Evolutionary conservation across 2,888 invertebrate genomes (phyloP), one percentile per base, ranked within the genome.

Genomic region (Rhyacophila evoluta): DNA sequence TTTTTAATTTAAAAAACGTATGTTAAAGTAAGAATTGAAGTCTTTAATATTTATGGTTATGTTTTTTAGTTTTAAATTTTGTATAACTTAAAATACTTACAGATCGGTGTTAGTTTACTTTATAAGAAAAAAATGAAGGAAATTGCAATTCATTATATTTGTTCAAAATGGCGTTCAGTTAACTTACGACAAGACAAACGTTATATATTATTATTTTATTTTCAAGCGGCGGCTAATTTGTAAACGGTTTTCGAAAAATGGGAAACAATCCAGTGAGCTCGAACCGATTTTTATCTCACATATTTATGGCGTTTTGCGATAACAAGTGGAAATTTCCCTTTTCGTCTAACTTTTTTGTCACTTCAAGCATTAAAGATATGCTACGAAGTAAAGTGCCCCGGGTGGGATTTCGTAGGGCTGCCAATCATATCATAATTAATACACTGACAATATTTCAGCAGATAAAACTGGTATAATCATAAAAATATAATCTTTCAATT

Each of bases 281-380:
- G 27, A 28, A 28, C 28, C 10, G 69, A 69, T 69, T 33, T 33
- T 69, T 69, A 69, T 69, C 69, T 69, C 69, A 15, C 69, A 33
- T 69, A 69, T 69, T 69, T 69, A 69, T 69, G 69, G 69, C 28
- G 28, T 69, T 69, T 69, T 29, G 69, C 69, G 69, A 69, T 69
- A 69, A 69, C 69, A 33, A 69, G 69, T 69, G 69, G 69, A 69
- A 69, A 69, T 69, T 69, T 69, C 69, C 69, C 69, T 15, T 29
- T 33, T 69, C 33, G 69, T 29, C 12, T 28, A 29, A 33, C 33
- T 28, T 69, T n/a, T 69, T 69, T 69, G 69, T 69, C 69, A 69
- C 55, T 55, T 55, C n/a, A 12, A 12, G 15, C 12, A 39, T 39
- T 15, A n/a, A n/a, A n/a, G n/a, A n/a, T n/a, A n/a, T 19, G 55